Conservation (phyloP, 2,888 invertebrate species). For the Lasioglossum calceatum region DNA sequence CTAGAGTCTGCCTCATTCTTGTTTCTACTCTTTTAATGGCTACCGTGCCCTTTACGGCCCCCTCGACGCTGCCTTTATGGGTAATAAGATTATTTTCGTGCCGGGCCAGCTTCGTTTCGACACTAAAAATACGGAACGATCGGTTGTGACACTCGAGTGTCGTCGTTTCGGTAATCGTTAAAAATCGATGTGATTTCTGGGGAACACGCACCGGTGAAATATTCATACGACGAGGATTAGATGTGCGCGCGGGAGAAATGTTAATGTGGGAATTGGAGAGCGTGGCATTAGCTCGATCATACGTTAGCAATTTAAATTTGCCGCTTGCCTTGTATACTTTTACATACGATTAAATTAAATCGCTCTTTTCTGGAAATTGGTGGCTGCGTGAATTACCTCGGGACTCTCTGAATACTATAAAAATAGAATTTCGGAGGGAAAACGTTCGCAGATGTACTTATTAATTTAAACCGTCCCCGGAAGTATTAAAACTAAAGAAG, state of each 20-base stretch:
- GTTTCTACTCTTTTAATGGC: slow-evolving; percentile 51
- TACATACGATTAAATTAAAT: neutral
- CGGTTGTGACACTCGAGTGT: neutral
- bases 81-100: slow-evolving; percentile 61
- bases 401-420: neutral
- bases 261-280: neutral
- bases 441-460: no score
- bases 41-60: slow-evolving; percentile 61
- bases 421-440: neutral
- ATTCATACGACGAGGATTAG: neutral
- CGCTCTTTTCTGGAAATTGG: neutral
- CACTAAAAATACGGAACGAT: neutral
- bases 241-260: neutral
- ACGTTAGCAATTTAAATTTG: slow-evolving; percentile 2
- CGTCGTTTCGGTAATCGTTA: neutral
- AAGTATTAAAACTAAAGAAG: no score
- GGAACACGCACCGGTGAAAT: neutral
- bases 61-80: slow-evolving; percentile 54
- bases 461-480: no score
- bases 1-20: neutral
- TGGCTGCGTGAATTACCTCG: neutral
- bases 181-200: neutral
- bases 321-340: neutral
- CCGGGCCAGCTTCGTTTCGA: neutral
- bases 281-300: neutral